phyloP scores from a whole-genome alignment of 2,113 vertebrate species.

The Coptodon bakossiorum region DNA sequence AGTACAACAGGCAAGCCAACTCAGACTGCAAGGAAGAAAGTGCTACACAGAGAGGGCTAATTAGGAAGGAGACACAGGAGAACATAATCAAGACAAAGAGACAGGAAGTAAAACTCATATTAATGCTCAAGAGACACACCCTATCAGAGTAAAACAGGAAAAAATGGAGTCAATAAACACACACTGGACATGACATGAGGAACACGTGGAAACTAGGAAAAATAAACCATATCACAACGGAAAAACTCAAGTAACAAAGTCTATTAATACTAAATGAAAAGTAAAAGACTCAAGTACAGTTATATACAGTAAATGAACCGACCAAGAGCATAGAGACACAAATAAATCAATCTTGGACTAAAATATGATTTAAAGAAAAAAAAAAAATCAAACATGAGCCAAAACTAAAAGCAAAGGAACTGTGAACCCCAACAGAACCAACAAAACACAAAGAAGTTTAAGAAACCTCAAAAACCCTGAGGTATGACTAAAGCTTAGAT shows the following conservation, averaged over 20 bases:
- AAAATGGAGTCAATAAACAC: not conserved
- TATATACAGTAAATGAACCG: not conserved
- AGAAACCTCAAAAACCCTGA: not conserved
- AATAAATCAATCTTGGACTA: not conserved
- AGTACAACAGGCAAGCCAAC: not conserved
- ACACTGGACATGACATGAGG: not conserved
- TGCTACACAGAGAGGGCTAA: not conserved
- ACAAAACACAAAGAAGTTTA: not conserved
- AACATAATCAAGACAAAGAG: not conserved
- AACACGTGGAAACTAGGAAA: not conserved
- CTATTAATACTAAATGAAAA: not conserved
- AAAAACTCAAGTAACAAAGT: not conserved
- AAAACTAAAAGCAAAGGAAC: not conserved
- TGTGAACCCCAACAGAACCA: not conserved
- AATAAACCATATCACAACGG: not conserved
- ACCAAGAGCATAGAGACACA: not conserved
- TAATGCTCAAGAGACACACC: not conserved
- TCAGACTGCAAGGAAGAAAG: not conserved
- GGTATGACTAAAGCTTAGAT: not conserved
- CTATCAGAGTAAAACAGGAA: not conserved
- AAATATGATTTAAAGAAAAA: not conserved
- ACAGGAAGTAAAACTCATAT: not conserved
- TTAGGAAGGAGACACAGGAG: not conserved
- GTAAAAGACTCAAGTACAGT: not conserved
- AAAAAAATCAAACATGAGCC: not conserved